These are phyloP conservation scores for Euclidia mi DNA, from an alignment of 2,888 invertebrate genomes.

Conservation along the genomic window DNA sequence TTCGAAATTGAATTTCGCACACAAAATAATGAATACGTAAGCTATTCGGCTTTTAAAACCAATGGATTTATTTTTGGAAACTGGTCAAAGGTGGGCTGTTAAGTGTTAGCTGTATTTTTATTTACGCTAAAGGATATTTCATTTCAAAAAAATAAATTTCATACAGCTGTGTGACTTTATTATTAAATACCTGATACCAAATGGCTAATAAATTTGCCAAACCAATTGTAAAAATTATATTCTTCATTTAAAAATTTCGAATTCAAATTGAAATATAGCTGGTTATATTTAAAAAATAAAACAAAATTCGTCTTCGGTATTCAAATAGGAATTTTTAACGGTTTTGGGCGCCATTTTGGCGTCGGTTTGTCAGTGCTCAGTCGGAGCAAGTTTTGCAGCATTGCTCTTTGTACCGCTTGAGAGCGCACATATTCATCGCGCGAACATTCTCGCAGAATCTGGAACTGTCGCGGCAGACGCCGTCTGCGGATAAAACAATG, in stretches of 20 bases:
- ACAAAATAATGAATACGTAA: conserved; percentile 16
- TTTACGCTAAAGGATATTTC: not conserved
- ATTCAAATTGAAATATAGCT: conserved; percentile 12
- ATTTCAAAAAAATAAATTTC: too few species aligned
- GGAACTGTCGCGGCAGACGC: conserved; percentile 94
- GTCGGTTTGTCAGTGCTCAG: conserved; percentile 49
- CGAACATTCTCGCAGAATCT: conserved; percentile 96
- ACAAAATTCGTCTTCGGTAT: conserved; percentile 23
- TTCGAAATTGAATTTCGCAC: conserved; percentile 15
- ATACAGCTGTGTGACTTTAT: not conserved
- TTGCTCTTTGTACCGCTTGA: conserved; percentile 94
- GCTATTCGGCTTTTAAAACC: conserved; percentile 23
- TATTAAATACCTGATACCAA: not conserved
- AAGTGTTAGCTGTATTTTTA: not conserved
- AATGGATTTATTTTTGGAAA: conserved; percentile 1
- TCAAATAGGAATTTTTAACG: conserved; percentile 24
- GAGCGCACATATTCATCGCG: too few species aligned
- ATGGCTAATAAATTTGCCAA: too few species aligned
- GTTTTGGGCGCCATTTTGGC: conserved; percentile 10
- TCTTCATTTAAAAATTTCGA: too few species aligned
- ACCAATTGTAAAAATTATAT: too few species aligned
- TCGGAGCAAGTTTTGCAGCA: conserved; percentile 95
- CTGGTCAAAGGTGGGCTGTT: not conserved
- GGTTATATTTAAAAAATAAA: not conserved
- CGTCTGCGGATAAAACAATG: conserved; percentile 77